phyloP scores from a whole-genome alignment of 2,113 vertebrate genomes.

The Catagonus wagneri region DNA sequence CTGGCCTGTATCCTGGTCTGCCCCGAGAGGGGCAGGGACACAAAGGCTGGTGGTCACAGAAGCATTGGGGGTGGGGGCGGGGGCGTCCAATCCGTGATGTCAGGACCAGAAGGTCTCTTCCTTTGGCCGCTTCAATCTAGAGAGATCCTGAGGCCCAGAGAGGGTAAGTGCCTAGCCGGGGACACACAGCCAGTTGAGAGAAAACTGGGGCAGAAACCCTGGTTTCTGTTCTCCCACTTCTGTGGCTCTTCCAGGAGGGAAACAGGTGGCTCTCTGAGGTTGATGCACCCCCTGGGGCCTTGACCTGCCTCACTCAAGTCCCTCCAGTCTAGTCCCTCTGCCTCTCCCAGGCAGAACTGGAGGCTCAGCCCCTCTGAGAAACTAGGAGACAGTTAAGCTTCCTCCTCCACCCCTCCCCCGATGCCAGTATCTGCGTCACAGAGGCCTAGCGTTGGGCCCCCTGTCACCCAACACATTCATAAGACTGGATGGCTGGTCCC shows the following conservation, averaged over 20 bases:
- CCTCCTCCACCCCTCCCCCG: neutral
- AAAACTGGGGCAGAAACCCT: neutral
- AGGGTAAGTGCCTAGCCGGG: neutral
- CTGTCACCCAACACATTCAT: neutral
- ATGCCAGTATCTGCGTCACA: neutral
- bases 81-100: neutral
- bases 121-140: neutral
- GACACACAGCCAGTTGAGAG: neutral
- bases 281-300: neutral
- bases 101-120: neutral
- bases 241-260: neutral
- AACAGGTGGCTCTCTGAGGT: neutral
- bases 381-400: neutral
- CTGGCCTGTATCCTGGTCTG: neutral
- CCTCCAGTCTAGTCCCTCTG: neutral
- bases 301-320: neutral
- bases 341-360: neutral
- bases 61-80: neutral
- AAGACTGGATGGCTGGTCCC: neutral
- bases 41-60: neutral
- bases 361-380: neutral
- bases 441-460: neutral
- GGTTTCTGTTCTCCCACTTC: neutral
- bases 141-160: neutral
- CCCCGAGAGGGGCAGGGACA: neutral